Evolutionary conservation across 2,113 vertebrate genomes (phyloP).

Genomic region (Micromys minutus): DNA sequence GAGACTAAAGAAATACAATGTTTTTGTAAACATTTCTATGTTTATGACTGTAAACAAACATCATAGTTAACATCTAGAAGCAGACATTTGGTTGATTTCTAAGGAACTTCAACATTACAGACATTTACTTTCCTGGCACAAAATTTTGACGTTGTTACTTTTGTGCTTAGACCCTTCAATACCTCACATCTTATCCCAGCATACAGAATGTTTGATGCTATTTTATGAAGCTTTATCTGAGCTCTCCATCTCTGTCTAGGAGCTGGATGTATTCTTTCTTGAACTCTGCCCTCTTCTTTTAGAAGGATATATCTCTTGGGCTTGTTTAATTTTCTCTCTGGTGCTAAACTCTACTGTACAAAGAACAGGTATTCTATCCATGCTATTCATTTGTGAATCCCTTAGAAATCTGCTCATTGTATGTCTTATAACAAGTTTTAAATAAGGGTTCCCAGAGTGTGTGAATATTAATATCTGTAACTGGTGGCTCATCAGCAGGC

Average conservation of each 20-base stretch:
- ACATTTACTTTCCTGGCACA: background rate
- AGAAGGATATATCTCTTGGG: background rate
- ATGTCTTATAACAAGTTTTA: background rate
- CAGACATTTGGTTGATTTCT: constrained; percentile 12
- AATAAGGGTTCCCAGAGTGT: background rate
- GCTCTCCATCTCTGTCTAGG: background rate
- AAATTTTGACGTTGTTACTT: background rate
- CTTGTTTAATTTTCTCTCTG: background rate
- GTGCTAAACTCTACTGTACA: background rate
- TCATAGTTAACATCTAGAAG: background rate
- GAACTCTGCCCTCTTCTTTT: constrained; percentile 15
- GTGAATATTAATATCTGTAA: background rate
- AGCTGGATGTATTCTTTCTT: background rate
- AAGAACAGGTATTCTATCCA: background rate
- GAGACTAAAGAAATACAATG: background rate
- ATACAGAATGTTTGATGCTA: background rate
- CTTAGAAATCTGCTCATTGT: constrained; percentile 27
- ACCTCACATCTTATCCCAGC: background rate
- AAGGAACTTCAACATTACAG: background rate
- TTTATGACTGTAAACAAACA: background rate
- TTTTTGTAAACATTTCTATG: background rate
- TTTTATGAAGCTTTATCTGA: background rate
- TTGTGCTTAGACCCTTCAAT: background rate
- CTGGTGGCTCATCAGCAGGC: background rate
- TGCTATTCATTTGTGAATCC: background rate